Evolutionary conservation across 2,888 invertebrate genomes (phyloP).

Genomic region (Spicauda simplicius): DNA sequence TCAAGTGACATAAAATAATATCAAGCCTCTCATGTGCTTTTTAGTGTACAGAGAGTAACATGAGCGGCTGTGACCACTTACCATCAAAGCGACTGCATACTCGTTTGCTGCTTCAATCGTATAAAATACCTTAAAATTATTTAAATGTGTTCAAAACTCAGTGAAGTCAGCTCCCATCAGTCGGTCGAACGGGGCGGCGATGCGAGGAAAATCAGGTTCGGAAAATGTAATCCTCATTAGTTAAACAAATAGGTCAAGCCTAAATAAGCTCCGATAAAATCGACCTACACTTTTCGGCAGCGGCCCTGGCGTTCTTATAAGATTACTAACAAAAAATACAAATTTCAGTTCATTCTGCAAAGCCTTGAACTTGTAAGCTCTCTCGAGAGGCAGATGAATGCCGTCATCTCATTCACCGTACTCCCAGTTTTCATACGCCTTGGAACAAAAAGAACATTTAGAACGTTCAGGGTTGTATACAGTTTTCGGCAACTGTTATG

Average conservation of each 20-base stretch:
- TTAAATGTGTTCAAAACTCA: too few species aligned
- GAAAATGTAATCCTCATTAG: slow-evolving; percentile 38
- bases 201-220: slow-evolving; percentile 19
- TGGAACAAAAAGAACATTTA: slow-evolving; percentile 20
- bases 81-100: too few species aligned
- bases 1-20: too few species aligned
- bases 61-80: too few species aligned
- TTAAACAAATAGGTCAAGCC: slow-evolving; percentile 42
- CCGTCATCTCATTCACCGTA: slow-evolving; percentile 19
- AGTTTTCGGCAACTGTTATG: slow-evolving; percentile 20
- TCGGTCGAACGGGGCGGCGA: slow-evolving; percentile 1
- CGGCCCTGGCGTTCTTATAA: slow-evolving; percentile 42
- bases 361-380: slow-evolving; percentile 28
- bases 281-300: slow-evolving; percentile 42
- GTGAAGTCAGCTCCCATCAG: not conserved
- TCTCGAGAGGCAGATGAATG: slow-evolving; percentile 28
- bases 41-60: too few species aligned
- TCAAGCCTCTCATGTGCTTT: too few species aligned
- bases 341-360: slow-evolving; percentile 26
- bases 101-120: too few species aligned
- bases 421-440: slow-evolving; percentile 19
- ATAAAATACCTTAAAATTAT: too few species aligned
- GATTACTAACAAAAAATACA: slow-evolving; percentile 28
- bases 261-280: slow-evolving; percentile 42
- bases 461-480: slow-evolving; percentile 12